Base-by-base conservation (phyloP, 2,888 invertebrate genomes). In the Therioaphis trifolii region DNA sequence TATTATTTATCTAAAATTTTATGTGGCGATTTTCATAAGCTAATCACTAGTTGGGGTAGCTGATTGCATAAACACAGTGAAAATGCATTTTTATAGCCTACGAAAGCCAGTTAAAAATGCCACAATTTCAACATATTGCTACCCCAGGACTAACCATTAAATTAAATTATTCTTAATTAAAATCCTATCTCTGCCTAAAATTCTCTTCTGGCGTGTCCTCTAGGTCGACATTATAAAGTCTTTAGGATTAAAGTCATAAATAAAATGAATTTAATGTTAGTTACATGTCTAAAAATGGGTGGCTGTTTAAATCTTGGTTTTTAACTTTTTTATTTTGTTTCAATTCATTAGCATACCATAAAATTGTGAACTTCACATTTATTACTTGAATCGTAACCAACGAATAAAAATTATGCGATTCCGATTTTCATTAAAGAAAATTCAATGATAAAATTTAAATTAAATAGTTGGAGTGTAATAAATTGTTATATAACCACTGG, bases 121-220 rank as follows among this genome's bases (percentile, higher is more conserved):
- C 40, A 68, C 40, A 52, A n/a, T 78, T 68, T 4, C 52, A 55
- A 68, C 66, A 66, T 35, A 77, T 24, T 49, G 21, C 52, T 4
- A 35, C 35, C 12, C 18, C 29, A 15, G 40, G 24, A 40, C 52
- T 21, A 5, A 21, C 52, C 24, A 55, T 55, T n/a, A 35, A 35
- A 78, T 78, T 78, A 78, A 52, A 78, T 78, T 68, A 68, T 78
- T 68, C 40, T 18, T 40, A 52, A 68, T 78, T 78, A 78, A 78
- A 78, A 78, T 40, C 40, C 52, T 14, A 40, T 29, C 76, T 55
- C 52, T 24, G 77, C 52, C 18, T 40, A n/a, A 27, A 24, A 68
- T 55, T 66, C 7, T 68, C n/a, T n/a, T n/a, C n/a, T n/a, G n/a
- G n/a, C n/a, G n/a, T n/a, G n/a, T n/a, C 2, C 24, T 35, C 24